A percentile compares a stretch with the other conserved stretches of the same genome.
Evolutionary conservation across 37 sponge, comb jelly and placozoan genomes (phyloP).

Genomic region (Aplysina aerophoba): DNA sequence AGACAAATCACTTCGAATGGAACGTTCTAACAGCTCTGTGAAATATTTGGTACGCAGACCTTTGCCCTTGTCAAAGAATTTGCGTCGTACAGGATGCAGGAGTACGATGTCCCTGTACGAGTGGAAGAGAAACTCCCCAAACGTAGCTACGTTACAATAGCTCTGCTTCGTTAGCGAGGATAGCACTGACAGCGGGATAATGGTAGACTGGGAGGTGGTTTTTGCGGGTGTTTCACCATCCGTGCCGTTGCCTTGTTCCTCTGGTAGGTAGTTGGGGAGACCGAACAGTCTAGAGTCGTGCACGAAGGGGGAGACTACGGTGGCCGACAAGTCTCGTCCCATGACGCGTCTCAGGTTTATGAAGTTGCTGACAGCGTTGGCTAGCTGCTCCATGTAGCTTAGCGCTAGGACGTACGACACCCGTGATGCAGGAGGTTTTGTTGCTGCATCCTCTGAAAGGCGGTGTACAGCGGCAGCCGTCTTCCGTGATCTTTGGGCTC

Average conservation of each 20-base stretch:
- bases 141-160: not conserved
- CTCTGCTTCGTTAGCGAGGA: no score
- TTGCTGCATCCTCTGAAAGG: not conserved
- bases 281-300: slow-evolving; percentile 2
- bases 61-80: not conserved
- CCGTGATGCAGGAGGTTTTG: no score
- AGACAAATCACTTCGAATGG: not conserved
- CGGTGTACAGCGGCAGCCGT: no score
- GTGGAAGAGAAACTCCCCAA: not conserved
- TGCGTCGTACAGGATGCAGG: not conserved
- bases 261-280: slow-evolving; percentile 8
- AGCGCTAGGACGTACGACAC: slow-evolving; percentile 6
- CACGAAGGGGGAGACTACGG: not conserved
- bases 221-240: no score
- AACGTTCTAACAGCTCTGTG: not conserved
- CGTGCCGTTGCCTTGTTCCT: no score
- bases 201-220: no score
- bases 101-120: not conserved
- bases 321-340: not conserved
- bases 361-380: not conserved
- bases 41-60: not conserved
- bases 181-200: no score
- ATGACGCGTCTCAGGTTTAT: not conserved
- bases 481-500: no score
- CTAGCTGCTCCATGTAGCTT: slow-evolving; percentile 10